Conservation (phyloP, 2,113 vertebrate genomes). For the Tichodroma muraria region DNA sequence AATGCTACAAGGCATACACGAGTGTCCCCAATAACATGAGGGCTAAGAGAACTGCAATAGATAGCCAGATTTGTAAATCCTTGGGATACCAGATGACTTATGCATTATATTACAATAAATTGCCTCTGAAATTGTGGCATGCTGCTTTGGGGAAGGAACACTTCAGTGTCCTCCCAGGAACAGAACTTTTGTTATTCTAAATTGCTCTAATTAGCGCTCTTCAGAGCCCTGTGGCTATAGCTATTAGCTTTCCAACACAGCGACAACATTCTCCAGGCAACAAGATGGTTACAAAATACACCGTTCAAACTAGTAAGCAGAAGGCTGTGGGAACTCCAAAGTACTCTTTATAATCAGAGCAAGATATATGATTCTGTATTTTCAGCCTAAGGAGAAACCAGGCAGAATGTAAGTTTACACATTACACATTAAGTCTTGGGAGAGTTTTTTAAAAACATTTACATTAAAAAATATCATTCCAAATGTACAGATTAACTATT, state of each 20-base stretch:
- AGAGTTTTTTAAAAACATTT: neutral
- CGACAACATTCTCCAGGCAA: neutral
- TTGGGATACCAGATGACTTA: slow-evolving; percentile 10
- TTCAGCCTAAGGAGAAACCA: neutral
- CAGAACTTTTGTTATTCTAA: slow-evolving; percentile 35
- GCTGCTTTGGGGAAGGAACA: slow-evolving; percentile 15
- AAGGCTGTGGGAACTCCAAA: neutral
- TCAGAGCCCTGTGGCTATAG: slow-evolving; percentile 37
- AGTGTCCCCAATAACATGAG: neutral
- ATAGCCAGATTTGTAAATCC: slow-evolving; percentile 5
- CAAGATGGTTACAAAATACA: slow-evolving; percentile 25
- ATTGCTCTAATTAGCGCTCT: slow-evolving; percentile 47
- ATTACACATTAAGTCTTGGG: neutral
- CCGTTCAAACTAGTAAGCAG: slow-evolving; percentile 2
- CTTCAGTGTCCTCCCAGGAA: slow-evolving; percentile 12
- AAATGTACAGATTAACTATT: neutral
- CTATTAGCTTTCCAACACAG: slow-evolving; percentile 24
- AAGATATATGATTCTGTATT: neutral
- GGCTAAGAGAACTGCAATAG: neutral
- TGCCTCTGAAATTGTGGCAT: neutral
- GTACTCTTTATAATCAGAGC: neutral
- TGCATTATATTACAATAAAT: slow-evolving; percentile 2
- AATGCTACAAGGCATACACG: neutral
- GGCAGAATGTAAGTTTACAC: neutral
- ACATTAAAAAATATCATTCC: neutral